These are phyloP conservation scores for Dolichomitus sp. DNA, from an alignment of 2,888 invertebrate species.

Conservation along the genomic window DNA sequence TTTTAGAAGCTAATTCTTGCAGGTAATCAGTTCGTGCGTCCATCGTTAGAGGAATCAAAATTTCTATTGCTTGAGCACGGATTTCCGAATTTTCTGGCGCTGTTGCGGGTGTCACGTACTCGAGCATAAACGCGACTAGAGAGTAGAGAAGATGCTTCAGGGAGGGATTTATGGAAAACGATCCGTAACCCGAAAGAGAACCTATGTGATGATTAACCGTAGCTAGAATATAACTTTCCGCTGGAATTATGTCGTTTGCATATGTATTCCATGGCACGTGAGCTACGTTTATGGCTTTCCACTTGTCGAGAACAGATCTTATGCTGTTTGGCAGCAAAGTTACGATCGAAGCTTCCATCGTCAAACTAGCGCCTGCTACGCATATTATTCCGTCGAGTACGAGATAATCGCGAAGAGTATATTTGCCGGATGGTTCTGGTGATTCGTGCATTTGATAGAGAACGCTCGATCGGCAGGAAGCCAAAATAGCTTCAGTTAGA, in stretches of 20 bases:
- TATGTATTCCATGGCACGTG: constrained; percentile 90
- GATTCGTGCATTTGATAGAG: constrained; percentile 86
- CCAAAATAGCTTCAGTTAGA: constrained; percentile 89
- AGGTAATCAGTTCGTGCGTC: constrained; percentile 93
- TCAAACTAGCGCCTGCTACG: constrained; percentile 86
- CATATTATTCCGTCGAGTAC: constrained; percentile 84
- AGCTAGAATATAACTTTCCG: constrained; percentile 93
- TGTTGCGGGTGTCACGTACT: constrained; percentile 87
- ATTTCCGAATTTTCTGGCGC: constrained; percentile 89
- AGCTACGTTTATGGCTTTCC: constrained; percentile 88
- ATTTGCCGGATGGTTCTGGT: constrained; percentile 84
- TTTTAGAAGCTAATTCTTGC: constrained; percentile 89
- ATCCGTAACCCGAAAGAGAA: constrained; percentile 88
- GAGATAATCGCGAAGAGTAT: constrained; percentile 86
- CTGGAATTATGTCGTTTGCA: constrained; percentile 93
- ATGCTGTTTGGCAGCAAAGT: constrained; percentile 88
- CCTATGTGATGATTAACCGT: constrained; percentile 91
- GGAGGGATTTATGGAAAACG: constrained; percentile 89
- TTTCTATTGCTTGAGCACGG: constrained; percentile 89
- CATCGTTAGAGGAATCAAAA: constrained; percentile 92
- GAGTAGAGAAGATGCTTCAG: constrained; percentile 90
- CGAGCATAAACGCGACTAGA: constrained; percentile 89
- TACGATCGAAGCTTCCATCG: constrained; percentile 87
- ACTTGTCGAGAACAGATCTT: constrained; percentile 88
- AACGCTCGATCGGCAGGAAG: constrained; percentile 85